Conservation (phyloP, 2,113 vertebrate genomes). For the Nyctibius bracteatus region DNA sequence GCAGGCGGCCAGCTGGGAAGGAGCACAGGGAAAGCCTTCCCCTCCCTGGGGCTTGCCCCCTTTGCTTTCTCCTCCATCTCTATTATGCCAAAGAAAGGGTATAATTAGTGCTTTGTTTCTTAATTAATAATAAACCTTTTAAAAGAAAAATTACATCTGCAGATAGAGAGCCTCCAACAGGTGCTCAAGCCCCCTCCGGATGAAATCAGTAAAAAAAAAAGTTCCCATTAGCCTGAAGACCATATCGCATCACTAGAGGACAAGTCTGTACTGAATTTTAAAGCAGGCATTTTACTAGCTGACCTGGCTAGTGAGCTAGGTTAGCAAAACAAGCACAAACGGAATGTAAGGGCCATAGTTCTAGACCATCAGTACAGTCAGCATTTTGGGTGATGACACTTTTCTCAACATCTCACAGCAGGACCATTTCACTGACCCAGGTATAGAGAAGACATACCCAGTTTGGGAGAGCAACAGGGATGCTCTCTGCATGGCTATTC, state of each 20-base stretch:
- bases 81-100: fast-evolving
- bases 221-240: not conserved
- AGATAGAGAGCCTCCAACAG: not conserved
- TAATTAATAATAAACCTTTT: not conserved
- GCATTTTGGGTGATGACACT: not conserved
- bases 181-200: not conserved
- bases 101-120: no score
- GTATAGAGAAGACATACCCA: fast-evolving
- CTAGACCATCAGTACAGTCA: fast-evolving
- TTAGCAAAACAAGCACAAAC: not conserved
- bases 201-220: not conserved
- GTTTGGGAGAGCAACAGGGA: not conserved
- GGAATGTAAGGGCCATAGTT: not conserved
- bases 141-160: not conserved
- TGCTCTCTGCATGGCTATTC: not conserved
- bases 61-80: not conserved
- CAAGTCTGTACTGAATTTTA: not conserved
- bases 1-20: not conserved
- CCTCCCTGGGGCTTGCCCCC: not conserved
- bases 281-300: not conserved
- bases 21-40: not conserved
- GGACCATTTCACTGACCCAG: not conserved
- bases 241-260: not conserved
- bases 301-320: not conserved
- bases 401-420: not conserved